Base-by-base conservation (phyloP, 2,113 vertebrate genomes). In the Puntigrus tetrazona region DNA sequence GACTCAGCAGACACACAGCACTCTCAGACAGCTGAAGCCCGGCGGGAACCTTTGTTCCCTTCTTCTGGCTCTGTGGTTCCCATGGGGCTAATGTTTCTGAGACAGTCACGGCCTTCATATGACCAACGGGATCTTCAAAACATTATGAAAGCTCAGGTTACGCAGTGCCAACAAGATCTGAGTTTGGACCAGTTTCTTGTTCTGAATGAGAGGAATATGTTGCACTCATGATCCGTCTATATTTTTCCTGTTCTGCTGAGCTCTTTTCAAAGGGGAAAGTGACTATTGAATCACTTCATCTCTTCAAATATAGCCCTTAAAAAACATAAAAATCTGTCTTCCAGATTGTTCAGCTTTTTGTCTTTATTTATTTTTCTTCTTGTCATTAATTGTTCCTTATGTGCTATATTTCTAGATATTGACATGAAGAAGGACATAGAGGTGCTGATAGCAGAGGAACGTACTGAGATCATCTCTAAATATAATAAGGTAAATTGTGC, bases 371-470 rank as follows among this genome's bases (percentile, higher is more conserved):
- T 13, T 16, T 10, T 76, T 72, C 5, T 84, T 81, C 31, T 47
- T 83, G n/a, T 72, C 59, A 31, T 41, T 50, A 57, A 55, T 7
- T 47, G 5, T 59, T 79, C 11, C 36, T 10, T 78, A 20, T 86
- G 45, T 65, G 29, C 10, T 89, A 59, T 82, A 45, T 16, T 87
- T 89, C 59, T 93, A 97, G 96, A 88, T 95, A 93, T 92, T 96
- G 96, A 95, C 94, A 97, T 97, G 96, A 97, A 96, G 96, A 97
- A 97, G 92, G 96, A 97, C 89, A 93, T 97, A 55, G 96, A 96
- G 89, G 93, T 94, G 87, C 91, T 97, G 90, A 95, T 97, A 92
- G 94, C 95, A 89, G 94, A 95, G 91, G 96, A 97, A 93, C 95
- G 95, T 81, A 95, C 95, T 25, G 96, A 96, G 72, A 97, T 97